Base-by-base conservation (phyloP, 2,797 vertebrate genomes). In the Chromis chromis region DNA sequence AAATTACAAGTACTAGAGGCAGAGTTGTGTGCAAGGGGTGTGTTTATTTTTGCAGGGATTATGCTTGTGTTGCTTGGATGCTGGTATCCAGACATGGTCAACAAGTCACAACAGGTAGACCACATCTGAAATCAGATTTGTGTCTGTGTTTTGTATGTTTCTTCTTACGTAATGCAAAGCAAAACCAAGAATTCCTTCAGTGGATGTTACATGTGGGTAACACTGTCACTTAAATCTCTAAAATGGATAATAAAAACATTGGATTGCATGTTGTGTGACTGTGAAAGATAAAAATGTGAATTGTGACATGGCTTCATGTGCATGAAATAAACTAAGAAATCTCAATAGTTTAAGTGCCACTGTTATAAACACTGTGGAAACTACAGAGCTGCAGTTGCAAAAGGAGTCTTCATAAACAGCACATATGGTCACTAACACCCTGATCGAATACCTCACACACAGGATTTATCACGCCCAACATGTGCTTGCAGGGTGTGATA, bases 51-150 rank as follows among this genome's bases (percentile, higher is more conserved):
- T 11, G 33, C 16, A 31, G 25, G 19, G 13, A n/a, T 7, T 33
- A 42, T 68, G 22, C 54, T 10, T 56, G 62, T 60, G 64, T 64
- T 75, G 64, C 31, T 33, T 19, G 16, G 55, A 69, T 56, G 16
- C 16, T 16, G 12, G 9, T 40, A 48, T 55, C 0, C 13, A 50
- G 21, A 25, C 16, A 28, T 17, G 7, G 31, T 57, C 33, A 21
- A 63, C 74, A 53, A 14, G 77, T 79, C 65, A 6, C 0, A 65
- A 63, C 87, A 61, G 16, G 66, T 24, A 10, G 9, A 63, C 57
- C 60, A 53, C 56, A 74, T 76, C 76, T 78, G 39, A 36, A 27
- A 78, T 16, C 3, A 60, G 4, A 53, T 27, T 14, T 48, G 24
- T 27, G 19, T 28, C 9, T 14, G 22, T 56, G 24, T 48, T 72